These are phyloP conservation scores for Tichodroma muraria DNA, from an alignment of 2,113 vertebrate species.

Conservation along the genomic window DNA sequence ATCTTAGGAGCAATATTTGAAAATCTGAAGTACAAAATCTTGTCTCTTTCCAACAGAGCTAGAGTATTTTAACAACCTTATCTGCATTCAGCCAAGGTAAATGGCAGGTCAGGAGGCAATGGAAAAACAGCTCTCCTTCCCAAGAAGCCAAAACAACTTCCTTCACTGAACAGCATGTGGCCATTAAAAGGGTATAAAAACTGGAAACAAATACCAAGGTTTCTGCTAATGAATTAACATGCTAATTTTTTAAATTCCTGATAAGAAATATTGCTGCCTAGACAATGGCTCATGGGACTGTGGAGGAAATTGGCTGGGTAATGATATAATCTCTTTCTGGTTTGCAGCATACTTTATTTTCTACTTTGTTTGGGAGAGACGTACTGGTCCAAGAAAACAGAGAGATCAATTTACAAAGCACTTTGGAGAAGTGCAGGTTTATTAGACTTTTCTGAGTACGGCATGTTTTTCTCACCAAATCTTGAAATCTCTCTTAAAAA, in stretches of 20 bases:
- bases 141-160: not conserved
- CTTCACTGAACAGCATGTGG: not conserved
- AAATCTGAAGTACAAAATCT: conserved; percentile 11
- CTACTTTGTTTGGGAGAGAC: not conserved
- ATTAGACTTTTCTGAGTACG: not conserved
- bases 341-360: conserved; percentile 4
- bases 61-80: not conserved
- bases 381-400: not conserved
- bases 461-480: not conserved
- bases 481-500: conserved; percentile 4
- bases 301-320: not conserved
- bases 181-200: not conserved
- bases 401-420: not conserved
- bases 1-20: not conserved
- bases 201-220: not conserved
- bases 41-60: not conserved
- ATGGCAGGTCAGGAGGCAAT: not conserved
- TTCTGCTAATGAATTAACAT: not conserved
- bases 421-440: not conserved
- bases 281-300: not conserved
- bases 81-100: conserved; percentile 8
- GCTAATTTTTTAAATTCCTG: conserved; percentile 2
- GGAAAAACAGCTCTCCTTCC: not conserved
- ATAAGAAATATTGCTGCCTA: conserved; percentile 7
- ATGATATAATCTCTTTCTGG: conserved; percentile 7